Base-by-base conservation (phyloP, 2,888 invertebrate genomes). In the Ptychoptera albimana region DNA sequence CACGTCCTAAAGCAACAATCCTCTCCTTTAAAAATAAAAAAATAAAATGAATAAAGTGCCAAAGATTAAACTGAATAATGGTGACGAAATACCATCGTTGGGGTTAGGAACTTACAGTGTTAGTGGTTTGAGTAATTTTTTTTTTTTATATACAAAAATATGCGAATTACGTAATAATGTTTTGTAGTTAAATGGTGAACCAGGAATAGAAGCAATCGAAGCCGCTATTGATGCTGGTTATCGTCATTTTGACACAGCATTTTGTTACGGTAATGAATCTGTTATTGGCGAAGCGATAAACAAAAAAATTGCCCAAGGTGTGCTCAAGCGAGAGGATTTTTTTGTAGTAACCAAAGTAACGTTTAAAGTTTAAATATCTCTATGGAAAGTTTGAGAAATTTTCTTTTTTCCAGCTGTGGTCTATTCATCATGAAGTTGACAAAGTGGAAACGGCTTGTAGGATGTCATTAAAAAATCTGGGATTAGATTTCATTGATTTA, bases 401-500 rank as follows among this genome's bases (percentile, higher is more conserved):
- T 5, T 23, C 3, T 5, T 23, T 23, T 5, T 23, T 23, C 4
- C 7, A 23, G 23, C 52, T 64, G 2, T 64, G 65, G 60, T 44
- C 40, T 34, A 50, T 45, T 30, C 45, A 44, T 34, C 85, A 86
- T 55, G 68, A 69, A 11, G 65, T 70, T 0, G 76, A 79, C 38
- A 60, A 77, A 45, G 85, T 83, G 13, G 69, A 72, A 50, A 57
- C 60, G 2, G 74, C 76, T 1, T 68, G 83, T 50, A 71, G 72
- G 43, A 68, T 70, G 40, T 77, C 83, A 1, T 58, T 88, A 8
- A 56, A 65, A 0, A 67, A 73, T 44, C 69, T 88, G 46, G 77
- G 77, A 0, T 57, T 87, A 9, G 73, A 77, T 0, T 87, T 87
- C 57, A 66, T 89, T 40, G 88, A 89, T 56, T 67, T 88, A 0